Base-by-base conservation (phyloP, 2,888 invertebrate species). In the Thereva unica region DNA sequence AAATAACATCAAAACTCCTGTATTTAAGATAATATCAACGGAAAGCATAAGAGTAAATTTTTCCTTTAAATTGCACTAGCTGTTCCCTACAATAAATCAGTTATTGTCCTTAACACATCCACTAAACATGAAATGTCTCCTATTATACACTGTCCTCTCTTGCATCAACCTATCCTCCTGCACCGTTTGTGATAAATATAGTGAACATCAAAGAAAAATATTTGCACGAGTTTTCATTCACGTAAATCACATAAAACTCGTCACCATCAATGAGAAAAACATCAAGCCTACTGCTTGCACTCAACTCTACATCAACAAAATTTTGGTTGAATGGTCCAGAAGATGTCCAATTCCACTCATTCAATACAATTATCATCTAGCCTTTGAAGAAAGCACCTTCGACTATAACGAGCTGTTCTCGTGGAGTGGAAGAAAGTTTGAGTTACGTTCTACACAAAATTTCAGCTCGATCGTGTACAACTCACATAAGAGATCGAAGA, bases 351-450 rank as follows among this genome's bases (percentile, higher is more conserved):
- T 44, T n/a, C 63, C 68, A 10, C 44, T 53, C 10, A 12, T 63
- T 4, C 7, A 63, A 5, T 37, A 61, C 4, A 38, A 23, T 2
- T 55, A 49, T 52, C 9, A 37, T 55, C 9, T 57, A 7, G 38
- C 59, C 8, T 47, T 41, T 47, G 69, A 67, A 50, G 69, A 69
- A 9, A 45, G 38, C 3, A 40, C 7, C 42, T 68, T 40, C 50
- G 59, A 64, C 12, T 66, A 57, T 42, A 10, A 42, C 4, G 68
- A 70, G 34, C 37, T 61, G 1, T 68, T 63, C 61, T 55, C 66
- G 1, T 70, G 70, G 70, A 57, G 50, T 40, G 70, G 70, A 7
- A 40, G 56, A 37, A 10, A 56, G 9, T 61, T 68, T 47, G n/a
- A 44, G 7, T 23, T 64, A n/a, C 56, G 67, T 40, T 41, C n/a